Base-by-base conservation (phyloP, 2,888 invertebrate species). In the Drosophila melanocephala region DNA sequence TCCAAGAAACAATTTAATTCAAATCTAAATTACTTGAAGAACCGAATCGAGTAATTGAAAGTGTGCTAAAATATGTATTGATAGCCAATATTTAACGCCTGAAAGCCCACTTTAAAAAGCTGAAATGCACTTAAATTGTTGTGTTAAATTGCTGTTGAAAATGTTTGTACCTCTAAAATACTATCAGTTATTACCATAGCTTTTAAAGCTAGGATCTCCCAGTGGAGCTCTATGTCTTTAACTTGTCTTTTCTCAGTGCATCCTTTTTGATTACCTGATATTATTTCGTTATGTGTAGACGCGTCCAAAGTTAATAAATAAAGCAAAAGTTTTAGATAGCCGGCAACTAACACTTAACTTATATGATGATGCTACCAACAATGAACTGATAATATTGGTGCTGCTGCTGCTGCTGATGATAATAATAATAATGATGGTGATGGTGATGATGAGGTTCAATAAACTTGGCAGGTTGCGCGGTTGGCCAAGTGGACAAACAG, bases 401-500 rank as follows among this genome's bases (percentile, higher is more conserved):
- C 7, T 19, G 33, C 50, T 33, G 12, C 30, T 50, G 39, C 10
- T 70, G 32, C 28, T 47, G 39, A 39, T 53, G 33, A 22, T 60
- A 32, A 22, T 22, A 22, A 42, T 56, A 6, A 51, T 73, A 26
- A 47, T 55, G 30, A 47, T 61, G 44, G 6, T 59, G 47, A 33
- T 69, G 50, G 47, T 68, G 66, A 61, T 79, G 72, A 79, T 68
- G 75, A 76, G 83, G 81, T 83, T 83, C 83, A 81, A 81, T 75
- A 81, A 81, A 81, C 81, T 61, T 73, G 72, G 77, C 81, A 81
- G 89, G 89, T 81, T 86, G 84, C 75, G 68, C 78, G 68, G 84
- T 39, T n/a, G 39, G 22, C 72, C 84, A 88, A 85, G 81, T 86
- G 85, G 84, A 76, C 84, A 84, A 72, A 77, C 61, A 66, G 74